Evolutionary conservation across 2,888 invertebrate species (phyloP).

Genomic region (Ichneumoninae sp.): DNA sequence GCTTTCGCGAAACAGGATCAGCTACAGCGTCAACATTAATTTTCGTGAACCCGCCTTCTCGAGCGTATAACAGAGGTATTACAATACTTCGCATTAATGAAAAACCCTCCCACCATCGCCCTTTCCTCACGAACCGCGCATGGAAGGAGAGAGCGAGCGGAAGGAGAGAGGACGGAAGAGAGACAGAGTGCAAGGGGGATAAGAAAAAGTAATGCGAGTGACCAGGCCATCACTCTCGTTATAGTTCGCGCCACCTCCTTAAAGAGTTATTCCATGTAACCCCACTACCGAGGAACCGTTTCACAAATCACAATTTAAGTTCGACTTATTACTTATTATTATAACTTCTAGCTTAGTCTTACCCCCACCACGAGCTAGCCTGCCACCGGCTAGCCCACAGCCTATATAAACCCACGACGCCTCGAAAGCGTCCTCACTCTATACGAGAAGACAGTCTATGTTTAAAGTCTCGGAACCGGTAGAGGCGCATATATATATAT

Average conservation of each 20-base stretch:
- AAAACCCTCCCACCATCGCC: slow-evolving; percentile 40
- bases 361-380: slow-evolving; percentile 72
- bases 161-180: background rate
- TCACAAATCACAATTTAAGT: slow-evolving; percentile 73
- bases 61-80: background rate
- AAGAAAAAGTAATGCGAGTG: slow-evolving; percentile 29
- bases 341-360: slow-evolving; percentile 77
- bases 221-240: slow-evolving; percentile 46
- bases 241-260: slow-evolving; percentile 58
- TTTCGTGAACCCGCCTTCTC: background rate
- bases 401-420: slow-evolving; percentile 82
- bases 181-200: slow-evolving; percentile 4
- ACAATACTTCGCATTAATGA: slow-evolving; percentile 27
- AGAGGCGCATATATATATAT: slow-evolving; percentile 60
- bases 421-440: slow-evolving; percentile 81
- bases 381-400: slow-evolving; percentile 76
- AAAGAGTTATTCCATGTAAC: slow-evolving; percentile 44
- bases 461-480: slow-evolving; percentile 76
- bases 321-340: slow-evolving; percentile 76
- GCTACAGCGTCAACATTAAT: background rate
- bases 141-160: slow-evolving; percentile 21
- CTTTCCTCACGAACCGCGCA: slow-evolving; percentile 27
- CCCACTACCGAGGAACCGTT: slow-evolving; percentile 50
- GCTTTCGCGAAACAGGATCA: background rate
- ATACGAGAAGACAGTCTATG: slow-evolving; percentile 81